Percentiles rank a stretch among this genome's conserved stretches.
Conservation (phyloP, 2,888 invertebrate genomes). For the Harpalus rufipes region DNA sequence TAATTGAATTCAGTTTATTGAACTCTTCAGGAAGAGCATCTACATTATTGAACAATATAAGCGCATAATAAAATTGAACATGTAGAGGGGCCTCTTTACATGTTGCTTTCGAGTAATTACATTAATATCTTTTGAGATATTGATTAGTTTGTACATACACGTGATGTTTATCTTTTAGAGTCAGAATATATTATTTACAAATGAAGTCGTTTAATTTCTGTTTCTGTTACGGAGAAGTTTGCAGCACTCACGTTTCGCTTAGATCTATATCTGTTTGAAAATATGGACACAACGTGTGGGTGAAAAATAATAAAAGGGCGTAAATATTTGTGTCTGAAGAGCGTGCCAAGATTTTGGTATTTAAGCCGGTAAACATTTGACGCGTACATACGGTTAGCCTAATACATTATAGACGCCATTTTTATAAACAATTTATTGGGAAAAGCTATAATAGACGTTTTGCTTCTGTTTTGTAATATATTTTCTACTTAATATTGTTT, state of each 20-base stretch:
- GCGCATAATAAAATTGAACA: no score
- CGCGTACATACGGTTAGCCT: conserved; percentile 29
- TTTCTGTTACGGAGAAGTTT: background rate
- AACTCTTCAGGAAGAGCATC: no score
- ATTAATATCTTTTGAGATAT: conserved; percentile 33
- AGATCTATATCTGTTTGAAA: conserved; percentile 24
- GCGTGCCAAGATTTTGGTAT: conserved; percentile 51
- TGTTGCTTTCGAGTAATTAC: conserved; percentile 19
- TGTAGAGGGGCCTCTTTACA: no score
- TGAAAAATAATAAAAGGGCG: conserved; percentile 53
- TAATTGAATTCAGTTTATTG: no score
- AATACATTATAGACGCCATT: background rate
- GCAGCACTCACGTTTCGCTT: background rate
- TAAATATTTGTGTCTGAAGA: conserved; percentile 42
- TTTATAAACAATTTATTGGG: background rate
- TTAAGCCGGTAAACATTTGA: conserved; percentile 53
- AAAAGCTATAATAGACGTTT: background rate
- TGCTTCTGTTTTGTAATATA: background rate
- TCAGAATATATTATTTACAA: conserved; percentile 3
- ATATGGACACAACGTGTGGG: conserved; percentile 40
- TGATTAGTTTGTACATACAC: conserved; percentile 1
- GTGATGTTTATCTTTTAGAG: conserved; percentile 6
- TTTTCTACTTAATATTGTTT: no score
- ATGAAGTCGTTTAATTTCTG: background rate
- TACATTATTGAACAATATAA: no score